phyloP scores from a whole-genome alignment of 2,113 vertebrate species.

The Forbesichthys papilliferus region DNA sequence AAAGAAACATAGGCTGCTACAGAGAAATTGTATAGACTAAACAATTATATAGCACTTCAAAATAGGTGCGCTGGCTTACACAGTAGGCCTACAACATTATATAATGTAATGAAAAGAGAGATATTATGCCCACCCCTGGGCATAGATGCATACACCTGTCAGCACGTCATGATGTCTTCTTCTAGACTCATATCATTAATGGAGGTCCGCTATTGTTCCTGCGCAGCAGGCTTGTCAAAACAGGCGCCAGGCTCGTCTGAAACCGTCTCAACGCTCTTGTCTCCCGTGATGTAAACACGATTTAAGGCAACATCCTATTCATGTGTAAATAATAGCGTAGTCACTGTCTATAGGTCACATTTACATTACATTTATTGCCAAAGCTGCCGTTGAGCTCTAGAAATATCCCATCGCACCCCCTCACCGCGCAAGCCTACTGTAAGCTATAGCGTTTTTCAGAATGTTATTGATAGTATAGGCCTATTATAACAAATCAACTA shows the following conservation, averaged over 20 bases:
- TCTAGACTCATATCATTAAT: slow-evolving; percentile 57
- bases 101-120: background rate
- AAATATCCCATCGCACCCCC: no score
- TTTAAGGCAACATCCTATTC: slow-evolving; percentile 61
- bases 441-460: no score
- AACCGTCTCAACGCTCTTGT: slow-evolving; percentile 37
- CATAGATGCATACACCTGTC: slow-evolving; percentile 39
- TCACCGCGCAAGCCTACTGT: no score
- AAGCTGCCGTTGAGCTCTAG: background rate
- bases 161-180: slow-evolving; percentile 8
- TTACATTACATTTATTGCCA: slow-evolving; percentile 56
- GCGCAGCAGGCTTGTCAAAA: slow-evolving; percentile 76
- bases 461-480: no score
- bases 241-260: slow-evolving; percentile 73
- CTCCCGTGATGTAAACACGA: slow-evolving; percentile 55
- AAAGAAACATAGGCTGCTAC: no score
- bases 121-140: background rate
- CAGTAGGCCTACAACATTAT: background rate
- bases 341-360: slow-evolving; percentile 48
- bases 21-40: no score
- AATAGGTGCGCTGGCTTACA: no score
- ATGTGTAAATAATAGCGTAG: slow-evolving; percentile 60
- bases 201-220: slow-evolving; percentile 45
- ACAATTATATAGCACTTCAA: no score
- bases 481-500: no score